phyloP scores from a whole-genome alignment of 2,113 vertebrate genomes.

The Xiphias gladius region DNA sequence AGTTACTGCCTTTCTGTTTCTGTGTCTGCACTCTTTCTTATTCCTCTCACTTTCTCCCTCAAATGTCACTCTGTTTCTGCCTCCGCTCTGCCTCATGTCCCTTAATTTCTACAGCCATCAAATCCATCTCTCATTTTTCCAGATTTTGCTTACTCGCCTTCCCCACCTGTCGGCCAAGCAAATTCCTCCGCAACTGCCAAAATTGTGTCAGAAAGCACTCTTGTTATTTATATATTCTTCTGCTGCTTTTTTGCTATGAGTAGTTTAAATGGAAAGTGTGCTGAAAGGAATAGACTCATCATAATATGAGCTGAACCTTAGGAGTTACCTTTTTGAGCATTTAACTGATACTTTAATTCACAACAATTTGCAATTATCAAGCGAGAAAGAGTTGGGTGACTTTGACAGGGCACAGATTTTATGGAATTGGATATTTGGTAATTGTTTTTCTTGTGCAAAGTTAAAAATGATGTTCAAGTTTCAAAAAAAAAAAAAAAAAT shows the following conservation, averaged over 20 bases:
- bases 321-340: background rate
- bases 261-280: background rate
- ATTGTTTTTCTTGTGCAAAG: slow-evolving; percentile 3
- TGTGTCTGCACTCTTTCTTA: slow-evolving; percentile 10
- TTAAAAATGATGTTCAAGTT: background rate
- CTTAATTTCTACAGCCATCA: slow-evolving; percentile 38
- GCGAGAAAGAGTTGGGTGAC: background rate
- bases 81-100: slow-evolving; percentile 31
- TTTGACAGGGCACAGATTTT: background rate
- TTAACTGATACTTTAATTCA: slow-evolving; percentile 10
- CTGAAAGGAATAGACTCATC: background rate
- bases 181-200: slow-evolving; percentile 52
- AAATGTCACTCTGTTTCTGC: slow-evolving; percentile 24
- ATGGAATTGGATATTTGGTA: background rate
- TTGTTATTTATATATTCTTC: slow-evolving; percentile 31
- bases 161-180: slow-evolving; percentile 40
- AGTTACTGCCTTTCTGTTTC: background rate
- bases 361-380: background rate
- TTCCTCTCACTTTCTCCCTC: slow-evolving; percentile 34
- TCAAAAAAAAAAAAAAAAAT: background rate
- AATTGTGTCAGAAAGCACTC: slow-evolving; percentile 44
- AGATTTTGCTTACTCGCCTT: slow-evolving; percentile 58
- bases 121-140: slow-evolving; percentile 50
- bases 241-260: background rate
- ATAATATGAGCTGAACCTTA: background rate